Evolutionary conservation across 2,888 invertebrate genomes (phyloP).

Genomic region (Drosophila robusta): DNA sequence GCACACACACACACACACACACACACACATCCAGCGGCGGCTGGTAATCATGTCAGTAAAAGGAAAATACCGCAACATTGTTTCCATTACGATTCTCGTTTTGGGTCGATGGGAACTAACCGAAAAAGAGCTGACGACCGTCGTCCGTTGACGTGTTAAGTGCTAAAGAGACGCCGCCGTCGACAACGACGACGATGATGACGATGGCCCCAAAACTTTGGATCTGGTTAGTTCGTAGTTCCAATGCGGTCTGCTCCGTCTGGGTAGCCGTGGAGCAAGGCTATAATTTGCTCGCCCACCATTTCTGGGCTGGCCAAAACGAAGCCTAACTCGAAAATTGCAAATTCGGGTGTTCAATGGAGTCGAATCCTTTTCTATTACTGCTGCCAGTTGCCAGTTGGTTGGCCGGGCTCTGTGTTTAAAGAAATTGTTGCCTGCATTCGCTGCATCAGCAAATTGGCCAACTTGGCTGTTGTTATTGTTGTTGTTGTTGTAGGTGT

Average conservation of each 20-base stretch:
- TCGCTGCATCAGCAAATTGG: slow-evolving; percentile 57
- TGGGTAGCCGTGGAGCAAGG: slow-evolving; percentile 4
- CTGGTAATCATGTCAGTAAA: slow-evolving; percentile 75
- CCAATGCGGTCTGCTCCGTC: background rate
- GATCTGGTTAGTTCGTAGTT: slow-evolving; percentile 11
- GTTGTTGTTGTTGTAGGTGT: slow-evolving; percentile 3
- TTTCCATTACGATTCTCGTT: slow-evolving; percentile 44
- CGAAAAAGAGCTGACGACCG: slow-evolving; percentile 29
- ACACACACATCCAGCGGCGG: slow-evolving; percentile 23
- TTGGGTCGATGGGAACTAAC: slow-evolving; percentile 45
- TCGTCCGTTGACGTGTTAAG: slow-evolving; percentile 78
- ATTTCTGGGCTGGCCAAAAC: slow-evolving; percentile 55
- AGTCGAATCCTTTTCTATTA: slow-evolving; percentile 73
- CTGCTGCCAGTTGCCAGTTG: slow-evolving; percentile 36
- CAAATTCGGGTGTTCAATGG: slow-evolving; percentile 78
- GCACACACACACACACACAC: slow-evolving; percentile 21
- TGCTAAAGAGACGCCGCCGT: slow-evolving; percentile 59
- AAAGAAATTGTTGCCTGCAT: slow-evolving; percentile 73
- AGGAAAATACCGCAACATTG: slow-evolving; percentile 56
- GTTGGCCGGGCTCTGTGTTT: slow-evolving; percentile 63
- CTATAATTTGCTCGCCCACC: slow-evolving; percentile 73
- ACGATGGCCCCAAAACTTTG: slow-evolving; percentile 20
- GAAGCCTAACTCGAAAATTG: slow-evolving; percentile 77
- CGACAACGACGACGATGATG: slow-evolving; percentile 12
- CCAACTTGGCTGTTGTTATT: background rate